Base-by-base conservation (phyloP, 2,888 invertebrate genomes). In the Microctonus hyperodae region DNA sequence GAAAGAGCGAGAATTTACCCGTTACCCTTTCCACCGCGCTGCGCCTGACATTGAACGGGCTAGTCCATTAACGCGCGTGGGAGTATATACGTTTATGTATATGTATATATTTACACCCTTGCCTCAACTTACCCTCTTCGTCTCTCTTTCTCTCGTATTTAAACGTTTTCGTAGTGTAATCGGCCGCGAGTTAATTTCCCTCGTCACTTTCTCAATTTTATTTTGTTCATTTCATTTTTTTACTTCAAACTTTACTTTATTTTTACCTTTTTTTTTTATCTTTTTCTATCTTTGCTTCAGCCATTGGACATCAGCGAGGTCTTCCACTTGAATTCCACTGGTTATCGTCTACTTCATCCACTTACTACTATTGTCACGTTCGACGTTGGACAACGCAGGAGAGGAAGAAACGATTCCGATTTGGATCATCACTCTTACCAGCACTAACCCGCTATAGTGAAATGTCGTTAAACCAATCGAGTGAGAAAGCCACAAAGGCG, bases 161-260 rank as follows among this genome's bases (percentile, higher is more conserved):
- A 77, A 79, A 75, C 74, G 74, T 76, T 79, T 79, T 76, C 78
- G 76, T 68, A 71, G 68, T 72, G 78, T 79, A 79, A 79, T 79
- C 78, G 74, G 23, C 50, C 68, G 75, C 75, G 77, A 73, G 72
- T 77, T 62, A 62, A 62, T 62, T 62, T 53, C 31, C 53, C 53
- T 53, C 53, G 33, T 62, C 62, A 62, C 53, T 51, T 37, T 53
- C 25, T 16, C 20, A 51, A 62, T 11, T 53, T 44, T 44, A 51
- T 62, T 53, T 40, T 33, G 25, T 25, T 28, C 28, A n/a, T 53
- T 44, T 20, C 16, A 13, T 9, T 28, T 10, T 16, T 48, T 59
- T 28, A 16, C 9, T 33, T 3, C 9, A 56, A 20, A 56, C 11
- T 33, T 56, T 31, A 37, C 3, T 56, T 33, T 28, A 28, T 28